Percentiles rank a stretch among this genome's conserved stretches.
Conservation (phyloP, 2,113 vertebrate species). For the Prunella fulvescens region DNA sequence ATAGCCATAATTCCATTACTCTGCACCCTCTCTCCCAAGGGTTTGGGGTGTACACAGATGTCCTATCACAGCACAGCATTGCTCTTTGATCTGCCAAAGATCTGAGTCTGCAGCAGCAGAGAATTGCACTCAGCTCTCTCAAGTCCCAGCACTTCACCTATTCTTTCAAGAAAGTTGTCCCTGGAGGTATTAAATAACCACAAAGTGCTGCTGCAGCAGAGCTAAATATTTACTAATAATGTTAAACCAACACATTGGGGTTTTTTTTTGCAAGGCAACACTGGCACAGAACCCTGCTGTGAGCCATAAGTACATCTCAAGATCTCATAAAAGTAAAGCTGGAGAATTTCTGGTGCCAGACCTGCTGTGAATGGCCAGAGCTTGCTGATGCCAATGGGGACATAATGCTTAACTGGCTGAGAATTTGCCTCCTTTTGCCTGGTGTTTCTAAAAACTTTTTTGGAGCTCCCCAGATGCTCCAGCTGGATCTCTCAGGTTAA, state of each 20-base stretch:
- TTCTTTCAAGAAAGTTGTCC: constrained; percentile 6
- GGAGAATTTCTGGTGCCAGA: background rate
- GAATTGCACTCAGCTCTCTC: background rate
- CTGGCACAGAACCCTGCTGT: background rate
- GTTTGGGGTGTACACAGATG: background rate
- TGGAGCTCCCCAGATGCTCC: background rate
- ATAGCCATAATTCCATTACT: background rate
- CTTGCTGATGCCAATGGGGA: background rate
- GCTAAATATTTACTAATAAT: constrained; percentile 10
- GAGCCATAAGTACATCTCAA: background rate
- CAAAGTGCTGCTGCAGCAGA: background rate
- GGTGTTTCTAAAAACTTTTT: background rate
- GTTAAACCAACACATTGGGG: background rate
- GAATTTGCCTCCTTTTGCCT: background rate
- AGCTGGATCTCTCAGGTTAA: background rate
- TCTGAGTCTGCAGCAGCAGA: background rate
- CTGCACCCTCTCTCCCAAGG: background rate
- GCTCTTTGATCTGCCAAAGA: background rate
- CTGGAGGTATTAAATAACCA: background rate
- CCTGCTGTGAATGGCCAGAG: background rate
- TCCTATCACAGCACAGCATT: background rate
- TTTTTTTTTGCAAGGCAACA: background rate
- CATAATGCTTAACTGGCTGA: background rate
- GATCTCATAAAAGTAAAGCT: background rate
- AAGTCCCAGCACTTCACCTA: background rate